phyloP scores from a whole-genome alignment of 2,888 invertebrate genomes.

The Gastracanthus pulcherrimus region DNA sequence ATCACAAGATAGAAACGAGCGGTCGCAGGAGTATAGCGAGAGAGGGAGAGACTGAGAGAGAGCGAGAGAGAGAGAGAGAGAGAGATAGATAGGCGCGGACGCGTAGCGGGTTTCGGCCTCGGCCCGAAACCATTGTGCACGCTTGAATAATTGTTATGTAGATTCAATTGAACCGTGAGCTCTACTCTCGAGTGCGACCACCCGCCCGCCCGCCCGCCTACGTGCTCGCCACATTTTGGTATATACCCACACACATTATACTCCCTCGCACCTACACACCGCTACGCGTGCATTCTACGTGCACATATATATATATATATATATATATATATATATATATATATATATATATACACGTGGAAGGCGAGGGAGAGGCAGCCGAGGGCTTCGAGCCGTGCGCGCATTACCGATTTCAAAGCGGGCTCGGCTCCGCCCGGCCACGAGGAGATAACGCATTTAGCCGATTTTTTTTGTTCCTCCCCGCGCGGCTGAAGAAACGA shows the following conservation, averaged over 20 bases:
- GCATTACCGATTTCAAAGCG: constrained; percentile 38
- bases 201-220: too few relatives aligned
- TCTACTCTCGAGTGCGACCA: constrained; percentile 26
- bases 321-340: too few relatives aligned
- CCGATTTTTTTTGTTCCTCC: constrained; percentile 2
- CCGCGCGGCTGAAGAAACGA: neutral
- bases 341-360: too few relatives aligned
- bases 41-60: too few relatives aligned
- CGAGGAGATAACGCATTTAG: constrained; percentile 25
- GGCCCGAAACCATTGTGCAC: constrained; percentile 52
- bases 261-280: too few relatives aligned
- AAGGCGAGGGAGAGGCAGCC: too few relatives aligned
- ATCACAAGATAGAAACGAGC: neutral
- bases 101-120: too few relatives aligned
- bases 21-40: constrained; percentile 27
- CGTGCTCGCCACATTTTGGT: constrained; percentile 24
- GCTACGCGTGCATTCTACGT: neutral
- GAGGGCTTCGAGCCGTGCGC: neutral
- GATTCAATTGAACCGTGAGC: constrained; percentile 57
- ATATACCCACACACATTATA: too few relatives aligned
- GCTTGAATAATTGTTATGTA: constrained; percentile 62
- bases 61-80: too few relatives aligned
- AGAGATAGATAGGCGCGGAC: too few relatives aligned
- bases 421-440: neutral
- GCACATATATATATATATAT: too few relatives aligned